phyloP scores from a whole-genome alignment of 2,113 vertebrate species.

The Sminthopsis crassicaudata region DNA sequence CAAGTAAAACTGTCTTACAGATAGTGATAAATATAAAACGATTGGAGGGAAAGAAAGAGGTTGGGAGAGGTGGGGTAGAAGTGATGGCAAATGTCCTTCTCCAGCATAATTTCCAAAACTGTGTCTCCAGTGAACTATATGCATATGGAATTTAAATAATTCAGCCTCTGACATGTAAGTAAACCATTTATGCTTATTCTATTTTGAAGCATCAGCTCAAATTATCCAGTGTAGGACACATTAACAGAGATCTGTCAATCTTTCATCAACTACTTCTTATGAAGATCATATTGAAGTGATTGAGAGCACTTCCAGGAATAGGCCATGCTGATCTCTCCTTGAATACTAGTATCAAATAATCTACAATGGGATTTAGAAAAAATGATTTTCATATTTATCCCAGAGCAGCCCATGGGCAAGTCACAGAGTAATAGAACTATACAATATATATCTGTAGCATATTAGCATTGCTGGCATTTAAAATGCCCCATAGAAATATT shows the following conservation, averaged over 20 bases:
- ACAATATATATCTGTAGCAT: slow-evolving; percentile 47
- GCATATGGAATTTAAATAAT: slow-evolving; percentile 55
- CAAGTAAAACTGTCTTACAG: neutral
- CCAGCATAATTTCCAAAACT: slow-evolving; percentile 37
- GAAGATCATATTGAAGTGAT: slow-evolving; percentile 56
- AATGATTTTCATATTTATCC: slow-evolving; percentile 33
- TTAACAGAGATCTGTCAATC: slow-evolving; percentile 50
- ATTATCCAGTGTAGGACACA: slow-evolving; percentile 56
- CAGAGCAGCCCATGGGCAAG: slow-evolving; percentile 49
- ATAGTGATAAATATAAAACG: slow-evolving; percentile 45
- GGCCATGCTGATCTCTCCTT: slow-evolving; percentile 41
- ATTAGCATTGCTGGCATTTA: slow-evolving; percentile 46
- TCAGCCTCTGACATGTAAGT: slow-evolving; percentile 42
- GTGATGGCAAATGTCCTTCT: slow-evolving; percentile 32
- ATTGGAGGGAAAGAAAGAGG: neutral
- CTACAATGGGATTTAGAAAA: slow-evolving; percentile 27
- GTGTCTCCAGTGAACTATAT: slow-evolving; percentile 52
- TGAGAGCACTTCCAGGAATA: slow-evolving; percentile 41
- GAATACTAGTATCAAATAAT: slow-evolving; percentile 11
- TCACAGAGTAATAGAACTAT: slow-evolving; percentile 57
- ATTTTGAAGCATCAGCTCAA: slow-evolving; percentile 62
- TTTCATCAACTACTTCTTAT: slow-evolving; percentile 37
- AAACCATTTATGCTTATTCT: slow-evolving; percentile 26
- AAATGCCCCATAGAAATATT: slow-evolving; percentile 55
- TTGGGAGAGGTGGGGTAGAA: neutral